Conservation (phyloP, 2,797 vertebrate genomes). For the Schizopygopsis malacanthus region DNA sequence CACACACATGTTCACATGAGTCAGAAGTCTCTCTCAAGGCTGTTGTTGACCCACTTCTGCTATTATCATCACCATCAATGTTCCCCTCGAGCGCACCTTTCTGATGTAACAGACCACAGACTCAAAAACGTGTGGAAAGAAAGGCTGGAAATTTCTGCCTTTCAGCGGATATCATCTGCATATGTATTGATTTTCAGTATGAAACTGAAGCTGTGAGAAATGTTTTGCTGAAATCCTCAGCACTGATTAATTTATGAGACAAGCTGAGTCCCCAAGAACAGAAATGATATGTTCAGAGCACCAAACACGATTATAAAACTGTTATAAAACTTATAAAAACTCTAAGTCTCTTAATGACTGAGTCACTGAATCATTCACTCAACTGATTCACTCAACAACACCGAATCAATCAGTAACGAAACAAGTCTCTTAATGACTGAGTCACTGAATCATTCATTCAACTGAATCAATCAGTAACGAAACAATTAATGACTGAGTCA, state of each 20-base stretch:
- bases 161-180: background rate
- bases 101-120: background rate
- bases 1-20: conserved; percentile 10
- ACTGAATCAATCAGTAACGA: background rate
- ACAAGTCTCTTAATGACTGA: background rate
- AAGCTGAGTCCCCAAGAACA: background rate
- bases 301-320: background rate
- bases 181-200: background rate
- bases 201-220: background rate
- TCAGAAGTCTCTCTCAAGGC: conserved; percentile 29
- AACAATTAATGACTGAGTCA: too few relatives aligned
- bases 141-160: background rate
- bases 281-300: background rate
- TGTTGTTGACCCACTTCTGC: conserved; percentile 17
- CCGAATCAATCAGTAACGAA: too few relatives aligned
- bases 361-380: too few relatives aligned
- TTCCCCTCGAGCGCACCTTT: background rate
- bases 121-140: background rate
- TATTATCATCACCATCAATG: conserved; percentile 8
- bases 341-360: too few relatives aligned
- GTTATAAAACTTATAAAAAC: too few relatives aligned
- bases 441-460: background rate
- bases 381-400: too few relatives aligned
- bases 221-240: background rate
- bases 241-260: background rate